Evolutionary conservation across 2,113 vertebrate species (phyloP).

Genomic region (Corapipo altera): DNA sequence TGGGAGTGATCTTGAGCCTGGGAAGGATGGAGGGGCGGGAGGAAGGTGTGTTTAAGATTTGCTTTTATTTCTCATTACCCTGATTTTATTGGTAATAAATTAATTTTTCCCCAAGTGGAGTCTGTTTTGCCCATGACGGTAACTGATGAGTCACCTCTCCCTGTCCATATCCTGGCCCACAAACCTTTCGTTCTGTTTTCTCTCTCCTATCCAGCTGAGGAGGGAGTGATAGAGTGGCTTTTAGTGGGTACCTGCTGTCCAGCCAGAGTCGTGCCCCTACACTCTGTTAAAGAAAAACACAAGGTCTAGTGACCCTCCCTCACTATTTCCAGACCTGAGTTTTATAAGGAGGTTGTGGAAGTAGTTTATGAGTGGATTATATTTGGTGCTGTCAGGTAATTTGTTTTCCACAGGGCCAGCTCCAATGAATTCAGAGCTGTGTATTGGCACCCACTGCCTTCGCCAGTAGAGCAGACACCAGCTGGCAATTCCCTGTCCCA

Average conservation of each 20-base stretch:
- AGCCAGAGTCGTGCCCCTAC: background rate
- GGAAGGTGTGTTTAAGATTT: background rate
- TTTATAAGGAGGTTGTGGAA: background rate
- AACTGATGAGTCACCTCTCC: background rate
- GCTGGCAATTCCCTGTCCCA: background rate
- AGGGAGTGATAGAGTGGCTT: background rate
- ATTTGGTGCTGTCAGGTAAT: background rate
- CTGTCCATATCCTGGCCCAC: background rate
- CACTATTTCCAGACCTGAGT: background rate
- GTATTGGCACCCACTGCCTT: accelerated
- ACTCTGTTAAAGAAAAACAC: background rate
- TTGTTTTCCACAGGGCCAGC: background rate
- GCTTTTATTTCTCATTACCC: background rate
- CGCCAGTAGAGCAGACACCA: background rate
- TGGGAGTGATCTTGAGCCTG: background rate
- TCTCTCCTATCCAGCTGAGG: background rate
- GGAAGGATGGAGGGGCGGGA: background rate
- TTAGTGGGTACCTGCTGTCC: background rate
- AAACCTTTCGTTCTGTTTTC: background rate
- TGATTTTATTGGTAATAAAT: background rate
- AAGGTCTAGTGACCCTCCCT: background rate
- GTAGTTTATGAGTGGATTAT: background rate
- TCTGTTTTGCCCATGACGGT: background rate
- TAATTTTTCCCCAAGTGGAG: background rate
- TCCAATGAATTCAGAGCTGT: background rate